Evolutionary conservation across 2,888 invertebrate genomes (phyloP).

Genomic region (Amphimallon solstitiale): DNA sequence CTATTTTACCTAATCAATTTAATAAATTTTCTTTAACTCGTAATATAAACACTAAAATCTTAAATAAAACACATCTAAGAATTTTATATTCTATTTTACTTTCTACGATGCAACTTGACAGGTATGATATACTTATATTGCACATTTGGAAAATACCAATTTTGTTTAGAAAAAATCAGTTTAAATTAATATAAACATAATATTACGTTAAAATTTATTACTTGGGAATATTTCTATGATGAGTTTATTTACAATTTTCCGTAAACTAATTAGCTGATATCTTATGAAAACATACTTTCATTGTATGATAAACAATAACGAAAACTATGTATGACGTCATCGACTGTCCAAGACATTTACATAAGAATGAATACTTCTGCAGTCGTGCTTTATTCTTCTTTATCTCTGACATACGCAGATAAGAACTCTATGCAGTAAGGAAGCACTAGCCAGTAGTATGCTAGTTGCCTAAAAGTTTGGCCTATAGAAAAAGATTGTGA

Average conservation of each 20-base stretch:
- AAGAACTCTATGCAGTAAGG: conserved; percentile 5
- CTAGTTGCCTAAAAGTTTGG: conserved; percentile 5
- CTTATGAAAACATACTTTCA: background rate
- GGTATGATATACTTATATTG: no score
- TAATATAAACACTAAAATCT: no score
- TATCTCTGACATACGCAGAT: conserved; percentile 21
- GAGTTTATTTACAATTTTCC: background rate
- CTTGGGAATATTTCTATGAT: conserved; percentile 2
- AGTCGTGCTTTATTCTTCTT: background rate
- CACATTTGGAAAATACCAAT: conserved; percentile 1
- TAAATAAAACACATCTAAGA: no score
- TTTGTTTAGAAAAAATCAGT: background rate
- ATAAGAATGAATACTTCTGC: conserved; percentile 2
- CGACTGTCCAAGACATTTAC: background rate
- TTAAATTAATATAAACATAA: background rate
- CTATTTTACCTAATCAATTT: no score
- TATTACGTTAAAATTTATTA: background rate
- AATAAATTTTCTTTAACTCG: no score
- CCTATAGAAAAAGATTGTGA: background rate
- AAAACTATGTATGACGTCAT: background rate
- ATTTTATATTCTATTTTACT: no score
- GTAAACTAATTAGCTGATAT: background rate
- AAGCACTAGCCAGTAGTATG: background rate
- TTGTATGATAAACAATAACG: background rate
- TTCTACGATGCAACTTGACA: background rate